Evolutionary conservation across 2,888 invertebrate species (phyloP).

Genomic region (Myopa tessellatipennis): DNA sequence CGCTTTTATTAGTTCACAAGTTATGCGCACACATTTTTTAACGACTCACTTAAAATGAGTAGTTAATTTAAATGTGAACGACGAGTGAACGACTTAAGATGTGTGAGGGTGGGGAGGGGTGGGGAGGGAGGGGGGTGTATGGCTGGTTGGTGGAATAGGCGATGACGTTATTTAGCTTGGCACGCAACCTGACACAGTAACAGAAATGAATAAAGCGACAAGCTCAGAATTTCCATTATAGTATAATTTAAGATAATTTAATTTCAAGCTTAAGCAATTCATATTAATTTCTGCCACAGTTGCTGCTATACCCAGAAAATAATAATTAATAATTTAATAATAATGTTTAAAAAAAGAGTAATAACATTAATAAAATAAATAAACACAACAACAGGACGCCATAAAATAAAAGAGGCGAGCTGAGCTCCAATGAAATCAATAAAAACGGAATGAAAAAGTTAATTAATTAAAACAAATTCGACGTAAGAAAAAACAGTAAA

Average conservation of each 20-base stretch:
- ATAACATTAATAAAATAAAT: background rate
- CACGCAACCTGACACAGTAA: too few species aligned
- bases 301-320: too few species aligned
- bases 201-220: too few species aligned
- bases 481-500: background rate
- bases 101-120: background rate
- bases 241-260: too few species aligned
- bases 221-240: too few species aligned
- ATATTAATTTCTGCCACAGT: too few species aligned
- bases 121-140: background rate
- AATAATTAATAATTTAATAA: too few species aligned
- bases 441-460: background rate
- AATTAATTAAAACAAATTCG: conserved; percentile 2
- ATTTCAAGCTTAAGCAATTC: too few species aligned
- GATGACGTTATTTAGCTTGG: too few species aligned
- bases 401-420: background rate
- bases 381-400: background rate
- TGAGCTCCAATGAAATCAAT: background rate
- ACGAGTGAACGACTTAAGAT: background rate
- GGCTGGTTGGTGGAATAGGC: background rate
- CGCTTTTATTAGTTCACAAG: conserved; percentile 2
- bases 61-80: background rate
- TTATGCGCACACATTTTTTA: background rate
- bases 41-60: conserved; percentile 21
- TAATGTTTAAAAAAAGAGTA: background rate